Percentiles rank a stretch among this genome's conserved stretches.
Evolutionary conservation across 2,888 invertebrate species (phyloP).

Genomic region (Mimas tiliae): DNA sequence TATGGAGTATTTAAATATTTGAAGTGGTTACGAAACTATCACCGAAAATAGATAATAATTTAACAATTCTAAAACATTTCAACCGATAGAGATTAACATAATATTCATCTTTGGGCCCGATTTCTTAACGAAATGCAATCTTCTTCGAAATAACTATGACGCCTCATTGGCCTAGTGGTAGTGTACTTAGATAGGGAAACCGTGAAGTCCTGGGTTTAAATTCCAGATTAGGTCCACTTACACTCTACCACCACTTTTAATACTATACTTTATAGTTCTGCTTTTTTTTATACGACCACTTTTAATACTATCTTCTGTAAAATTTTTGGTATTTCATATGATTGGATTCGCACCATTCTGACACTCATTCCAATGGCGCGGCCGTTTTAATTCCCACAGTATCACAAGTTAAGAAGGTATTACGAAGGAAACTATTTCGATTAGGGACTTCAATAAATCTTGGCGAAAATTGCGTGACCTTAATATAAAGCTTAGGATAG

Average conservation of each 20-base stretch:
- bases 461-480: slow-evolving; percentile 1
- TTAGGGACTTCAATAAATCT: slow-evolving; percentile 6
- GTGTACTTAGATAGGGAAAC: too few relatives aligned
- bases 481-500: not conserved
- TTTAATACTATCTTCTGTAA: too few relatives aligned
- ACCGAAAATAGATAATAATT: not conserved
- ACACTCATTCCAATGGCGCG: not conserved
- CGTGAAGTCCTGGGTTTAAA: too few relatives aligned
- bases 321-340: too few relatives aligned
- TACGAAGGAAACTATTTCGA: slow-evolving; percentile 15
- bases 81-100: not conserved
- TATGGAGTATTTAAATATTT: not conserved
- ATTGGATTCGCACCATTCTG: too few relatives aligned
- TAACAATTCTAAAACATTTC: not conserved
- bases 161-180: too few relatives aligned
- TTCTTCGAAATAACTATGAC: too few relatives aligned
- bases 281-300: too few relatives aligned
- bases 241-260: too few relatives aligned
- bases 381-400: not conserved
- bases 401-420: not conserved
- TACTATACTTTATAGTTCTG: too few relatives aligned
- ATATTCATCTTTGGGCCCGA: not conserved
- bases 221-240: too few relatives aligned
- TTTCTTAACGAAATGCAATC: not conserved
- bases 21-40: not conserved